Conservation (phyloP, 2,888 invertebrate species). For the Cantharis flavilabris region DNA sequence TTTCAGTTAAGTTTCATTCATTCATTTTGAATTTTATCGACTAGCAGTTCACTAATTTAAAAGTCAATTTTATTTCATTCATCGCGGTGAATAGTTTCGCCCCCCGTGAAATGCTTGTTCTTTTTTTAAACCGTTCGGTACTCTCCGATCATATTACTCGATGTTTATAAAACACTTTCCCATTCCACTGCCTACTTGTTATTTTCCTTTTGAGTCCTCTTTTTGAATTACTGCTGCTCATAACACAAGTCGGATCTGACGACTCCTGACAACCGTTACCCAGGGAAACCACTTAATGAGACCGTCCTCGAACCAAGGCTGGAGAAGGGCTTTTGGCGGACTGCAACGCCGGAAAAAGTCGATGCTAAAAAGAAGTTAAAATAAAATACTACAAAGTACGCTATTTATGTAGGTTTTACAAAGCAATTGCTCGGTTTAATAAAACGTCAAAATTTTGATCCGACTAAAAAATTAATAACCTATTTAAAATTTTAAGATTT, state of each 20-base stretch:
- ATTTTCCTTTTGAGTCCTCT: constrained; percentile 34
- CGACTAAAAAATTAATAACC: background rate
- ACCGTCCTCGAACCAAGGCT: constrained; percentile 38
- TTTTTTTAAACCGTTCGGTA: background rate
- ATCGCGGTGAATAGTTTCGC: background rate
- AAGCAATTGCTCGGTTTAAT: background rate
- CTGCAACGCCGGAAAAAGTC: constrained; percentile 46
- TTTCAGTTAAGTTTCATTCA: background rate
- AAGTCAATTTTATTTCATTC: background rate
- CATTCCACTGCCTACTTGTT: constrained; percentile 15
- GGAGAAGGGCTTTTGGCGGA: constrained; percentile 45
- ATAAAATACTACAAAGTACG: constrained; percentile 38
- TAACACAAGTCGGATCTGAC: constrained; percentile 43
- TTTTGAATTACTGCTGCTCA: constrained; percentile 40
- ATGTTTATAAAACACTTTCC: constrained; percentile 38
- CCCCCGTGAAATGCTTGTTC: background rate
- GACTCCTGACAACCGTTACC: constrained; percentile 53
- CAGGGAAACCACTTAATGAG: constrained; percentile 56
- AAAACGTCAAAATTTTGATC: background rate
- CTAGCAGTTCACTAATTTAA: background rate
- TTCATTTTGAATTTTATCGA: background rate
- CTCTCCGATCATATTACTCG: constrained; percentile 32
- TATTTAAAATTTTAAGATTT: background rate
- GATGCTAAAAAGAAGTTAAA: constrained; percentile 46
- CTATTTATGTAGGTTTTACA: constrained; percentile 24